Evolutionary conservation across 1,140 invertebrate species (phyloP).

Genomic region (Mactra quadrangularis): DNA sequence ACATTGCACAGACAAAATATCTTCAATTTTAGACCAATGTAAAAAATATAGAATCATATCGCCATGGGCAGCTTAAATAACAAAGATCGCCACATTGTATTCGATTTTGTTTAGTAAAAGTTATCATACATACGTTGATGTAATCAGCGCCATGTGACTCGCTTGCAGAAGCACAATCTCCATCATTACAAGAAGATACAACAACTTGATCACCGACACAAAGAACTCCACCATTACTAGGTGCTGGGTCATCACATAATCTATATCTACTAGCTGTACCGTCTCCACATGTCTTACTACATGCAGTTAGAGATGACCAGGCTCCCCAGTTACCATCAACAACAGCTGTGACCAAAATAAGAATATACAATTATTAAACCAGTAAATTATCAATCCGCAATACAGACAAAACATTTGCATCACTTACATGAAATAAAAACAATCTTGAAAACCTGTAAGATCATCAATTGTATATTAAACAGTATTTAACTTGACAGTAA

Average conservation of each 20-base stretch:
- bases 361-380: not conserved
- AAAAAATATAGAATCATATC: no score
- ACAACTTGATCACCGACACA: constrained; percentile 38
- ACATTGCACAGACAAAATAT: no score
- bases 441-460: no score
- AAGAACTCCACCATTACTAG: constrained; percentile 31
- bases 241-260: constrained; percentile 50
- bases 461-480: no score
- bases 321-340: constrained; percentile 47
- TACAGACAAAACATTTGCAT: not conserved
- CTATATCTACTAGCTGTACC: constrained; percentile 4
- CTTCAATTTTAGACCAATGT: no score
- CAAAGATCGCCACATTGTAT: no score
- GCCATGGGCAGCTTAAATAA: no score
- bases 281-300: constrained; percentile 35
- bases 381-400: not conserved
- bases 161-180: not conserved
- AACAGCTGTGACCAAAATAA: not conserved
- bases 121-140: not conserved
- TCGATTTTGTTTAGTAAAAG: not conserved
- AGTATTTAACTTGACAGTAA: no score
- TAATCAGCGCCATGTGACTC: constrained; percentile 14
- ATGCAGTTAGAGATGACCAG: constrained; percentile 18
- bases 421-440: no score
- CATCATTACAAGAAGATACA: not conserved